These are phyloP conservation scores for Antrozous pallidus DNA, from an alignment of 2,797 vertebrate genomes.

Conservation along the genomic window DNA sequence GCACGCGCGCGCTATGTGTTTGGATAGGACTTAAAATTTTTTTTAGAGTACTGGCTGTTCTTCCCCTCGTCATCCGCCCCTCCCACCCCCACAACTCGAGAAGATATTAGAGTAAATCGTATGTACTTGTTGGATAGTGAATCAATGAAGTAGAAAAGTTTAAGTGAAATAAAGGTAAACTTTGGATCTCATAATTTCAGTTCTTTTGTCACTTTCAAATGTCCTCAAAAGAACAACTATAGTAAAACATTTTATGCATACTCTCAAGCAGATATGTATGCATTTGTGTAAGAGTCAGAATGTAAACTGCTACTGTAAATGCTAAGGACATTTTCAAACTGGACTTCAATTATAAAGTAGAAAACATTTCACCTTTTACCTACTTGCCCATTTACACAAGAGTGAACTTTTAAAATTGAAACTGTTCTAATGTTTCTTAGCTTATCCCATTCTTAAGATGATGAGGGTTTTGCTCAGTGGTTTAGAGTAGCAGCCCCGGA, in stretches of 20 bases:
- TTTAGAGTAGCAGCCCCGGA: too few species aligned
- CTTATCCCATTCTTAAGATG: slow-evolving; percentile 14
- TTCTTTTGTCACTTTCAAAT: slow-evolving; percentile 36
- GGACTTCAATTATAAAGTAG: slow-evolving; percentile 20
- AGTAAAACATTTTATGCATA: background rate
- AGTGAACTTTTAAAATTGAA: slow-evolving; percentile 8
- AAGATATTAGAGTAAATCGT: background rate
- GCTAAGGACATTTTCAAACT: slow-evolving; percentile 6
- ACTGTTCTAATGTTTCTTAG: background rate
- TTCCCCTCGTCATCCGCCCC: fast-evolving
- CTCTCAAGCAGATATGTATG: background rate
- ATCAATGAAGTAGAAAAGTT: background rate
- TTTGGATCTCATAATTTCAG: background rate
- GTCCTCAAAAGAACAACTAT: background rate
- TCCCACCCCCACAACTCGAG: background rate
- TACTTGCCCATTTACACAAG: background rate
- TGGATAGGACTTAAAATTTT: background rate
- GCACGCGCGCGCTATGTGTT: background rate
- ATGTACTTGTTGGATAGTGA: background rate
- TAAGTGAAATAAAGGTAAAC: slow-evolving; percentile 21
- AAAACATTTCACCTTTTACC: slow-evolving; percentile 29
- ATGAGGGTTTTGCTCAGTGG: too few species aligned
- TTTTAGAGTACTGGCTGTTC: background rate
- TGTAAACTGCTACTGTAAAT: background rate
- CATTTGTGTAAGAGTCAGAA: background rate